Evolutionary conservation across 30 jellyfish, hydroid and myxozoan genomes (phyloP).

Genomic region (Chrysaora quinquecirrha): DNA sequence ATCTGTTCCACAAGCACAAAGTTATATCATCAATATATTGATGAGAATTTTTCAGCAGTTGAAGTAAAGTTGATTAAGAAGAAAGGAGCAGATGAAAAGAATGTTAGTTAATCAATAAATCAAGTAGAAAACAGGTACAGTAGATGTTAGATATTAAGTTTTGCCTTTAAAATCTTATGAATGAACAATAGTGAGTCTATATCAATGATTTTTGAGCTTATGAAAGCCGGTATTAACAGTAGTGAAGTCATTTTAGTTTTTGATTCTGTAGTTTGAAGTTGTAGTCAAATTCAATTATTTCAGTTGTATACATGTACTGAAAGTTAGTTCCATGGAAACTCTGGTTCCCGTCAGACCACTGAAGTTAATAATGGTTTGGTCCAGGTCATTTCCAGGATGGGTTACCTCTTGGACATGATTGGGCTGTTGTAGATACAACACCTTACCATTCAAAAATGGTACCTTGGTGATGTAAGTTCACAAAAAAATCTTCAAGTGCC

Average conservation of each 20-base stretch:
- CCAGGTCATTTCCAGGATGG: no score
- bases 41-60: conserved; percentile 25
- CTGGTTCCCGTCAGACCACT: no score
- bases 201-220: neutral
- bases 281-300: neutral
- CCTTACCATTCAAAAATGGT: no score
- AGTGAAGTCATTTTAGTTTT: neutral
- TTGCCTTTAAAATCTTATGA: neutral
- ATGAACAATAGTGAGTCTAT: neutral
- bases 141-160: neutral
- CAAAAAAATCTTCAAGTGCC: no score
- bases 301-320: no score
- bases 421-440: no score
- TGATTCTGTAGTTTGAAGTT: neutral
- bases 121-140: conserved; percentile 15
- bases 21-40: conserved; percentile 6
- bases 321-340: no score
- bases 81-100: conserved; percentile 18
- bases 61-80: conserved; percentile 40
- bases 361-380: no score
- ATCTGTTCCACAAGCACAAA: conserved; percentile 26
- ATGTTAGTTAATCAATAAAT: neutral
- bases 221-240: neutral
- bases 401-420: no score
- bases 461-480: no score